These are phyloP conservation scores for Smittia sp. DNA, from an alignment of 2,888 invertebrate species.

Conservation along the genomic window DNA sequence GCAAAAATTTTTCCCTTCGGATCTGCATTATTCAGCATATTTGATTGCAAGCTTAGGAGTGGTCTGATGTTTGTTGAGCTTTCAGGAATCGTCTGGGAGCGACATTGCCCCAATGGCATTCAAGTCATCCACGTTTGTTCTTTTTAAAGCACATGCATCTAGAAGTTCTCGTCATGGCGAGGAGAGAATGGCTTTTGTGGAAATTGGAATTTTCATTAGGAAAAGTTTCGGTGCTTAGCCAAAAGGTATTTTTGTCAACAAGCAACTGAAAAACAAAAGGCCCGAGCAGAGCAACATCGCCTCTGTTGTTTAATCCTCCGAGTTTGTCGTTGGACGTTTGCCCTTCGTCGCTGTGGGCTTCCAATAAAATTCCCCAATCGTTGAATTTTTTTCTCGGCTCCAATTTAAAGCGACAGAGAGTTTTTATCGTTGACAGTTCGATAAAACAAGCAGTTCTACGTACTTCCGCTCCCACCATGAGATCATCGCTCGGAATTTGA, in stretches of 20 bases:
- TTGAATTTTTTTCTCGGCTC: background rate
- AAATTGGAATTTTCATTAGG: conserved; percentile 19
- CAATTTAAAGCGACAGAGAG: background rate
- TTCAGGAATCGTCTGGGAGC: no score
- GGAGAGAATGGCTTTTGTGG: background rate
- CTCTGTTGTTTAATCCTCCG: background rate
- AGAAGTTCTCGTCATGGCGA: background rate
- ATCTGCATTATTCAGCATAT: background rate
- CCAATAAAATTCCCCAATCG: conserved; percentile 16
- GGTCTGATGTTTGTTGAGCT: no score
- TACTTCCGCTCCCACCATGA: background rate
- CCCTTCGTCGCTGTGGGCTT: background rate
- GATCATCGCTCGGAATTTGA: background rate
- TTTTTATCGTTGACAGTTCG: background rate
- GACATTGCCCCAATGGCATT: background rate
- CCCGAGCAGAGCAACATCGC: background rate
- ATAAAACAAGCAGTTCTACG: background rate
- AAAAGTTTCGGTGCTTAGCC: background rate
- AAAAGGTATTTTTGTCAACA: conserved; percentile 5
- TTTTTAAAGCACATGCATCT: background rate
- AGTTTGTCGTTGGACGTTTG: background rate
- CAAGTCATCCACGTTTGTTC: background rate
- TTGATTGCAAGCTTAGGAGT: background rate
- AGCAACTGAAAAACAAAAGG: background rate
- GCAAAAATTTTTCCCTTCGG: background rate